phyloP scores from a whole-genome alignment of 2,113 vertebrate species.

The Chiloscyllium plagiosum region DNA sequence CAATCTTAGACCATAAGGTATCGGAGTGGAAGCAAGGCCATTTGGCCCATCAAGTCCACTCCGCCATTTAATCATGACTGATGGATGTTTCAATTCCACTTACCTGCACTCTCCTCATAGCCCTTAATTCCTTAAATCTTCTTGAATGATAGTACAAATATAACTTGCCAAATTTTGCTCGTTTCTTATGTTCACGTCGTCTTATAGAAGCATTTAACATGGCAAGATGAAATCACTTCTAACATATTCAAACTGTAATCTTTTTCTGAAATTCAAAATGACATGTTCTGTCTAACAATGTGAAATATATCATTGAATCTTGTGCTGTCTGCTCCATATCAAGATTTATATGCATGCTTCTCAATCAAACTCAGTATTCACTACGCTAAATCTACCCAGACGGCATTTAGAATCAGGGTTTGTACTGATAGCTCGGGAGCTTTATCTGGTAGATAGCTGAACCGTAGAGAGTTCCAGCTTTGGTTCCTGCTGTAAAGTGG shows the following conservation, averaged over 20 bases:
- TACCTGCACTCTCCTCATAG: no score
- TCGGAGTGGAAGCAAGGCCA: no score
- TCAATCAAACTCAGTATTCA: background rate
- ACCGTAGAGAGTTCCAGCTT: background rate
- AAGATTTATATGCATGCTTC: background rate
- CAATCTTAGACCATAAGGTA: no score
- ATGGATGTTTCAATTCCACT: no score
- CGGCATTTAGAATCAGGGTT: background rate
- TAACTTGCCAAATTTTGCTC: no score
- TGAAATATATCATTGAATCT: background rate
- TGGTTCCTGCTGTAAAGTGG: background rate
- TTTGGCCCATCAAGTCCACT: no score
- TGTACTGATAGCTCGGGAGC: background rate
- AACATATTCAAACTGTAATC: background rate
- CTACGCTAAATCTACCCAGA: background rate
- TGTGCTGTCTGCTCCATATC: background rate
- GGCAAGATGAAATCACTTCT: background rate
- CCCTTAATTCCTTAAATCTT: no score
- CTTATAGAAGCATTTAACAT: background rate
- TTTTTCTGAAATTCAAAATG: background rate
- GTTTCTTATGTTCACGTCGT: background rate
- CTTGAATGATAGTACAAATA: no score
- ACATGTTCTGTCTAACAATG: background rate
- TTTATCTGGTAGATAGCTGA: background rate
- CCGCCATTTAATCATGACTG: no score